phyloP scores from a whole-genome alignment of 2,888 invertebrate species.

The Euzophera pinguis region DNA sequence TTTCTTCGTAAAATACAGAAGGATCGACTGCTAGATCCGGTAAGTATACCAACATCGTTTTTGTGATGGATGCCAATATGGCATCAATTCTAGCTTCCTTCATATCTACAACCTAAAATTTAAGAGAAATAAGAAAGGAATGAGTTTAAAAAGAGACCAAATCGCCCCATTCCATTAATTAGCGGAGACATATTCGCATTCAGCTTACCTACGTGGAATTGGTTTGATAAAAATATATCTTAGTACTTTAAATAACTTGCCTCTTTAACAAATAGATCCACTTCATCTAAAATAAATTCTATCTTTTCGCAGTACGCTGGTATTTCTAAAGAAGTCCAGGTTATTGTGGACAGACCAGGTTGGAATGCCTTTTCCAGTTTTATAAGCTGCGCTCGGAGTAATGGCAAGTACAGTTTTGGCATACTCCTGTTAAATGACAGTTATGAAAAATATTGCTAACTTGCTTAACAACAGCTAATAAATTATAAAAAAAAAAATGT shows the following conservation, averaged over 20 bases:
- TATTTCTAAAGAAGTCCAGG: slow-evolving; percentile 90
- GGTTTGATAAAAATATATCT: background rate
- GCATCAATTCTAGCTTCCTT: slow-evolving; percentile 87
- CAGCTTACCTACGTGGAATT: background rate
- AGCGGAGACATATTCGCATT: no score
- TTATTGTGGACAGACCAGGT: slow-evolving; percentile 87
- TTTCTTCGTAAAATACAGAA: slow-evolving; percentile 80
- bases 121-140: no score
- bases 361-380: slow-evolving; percentile 85
- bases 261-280: slow-evolving; percentile 84
- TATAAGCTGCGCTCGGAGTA: slow-evolving; percentile 83
- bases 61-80: slow-evolving; percentile 82
- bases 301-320: slow-evolving; percentile 81
- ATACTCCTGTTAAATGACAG: slow-evolving; percentile 59
- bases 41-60: slow-evolving; percentile 81
- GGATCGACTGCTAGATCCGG: slow-evolving; percentile 82
- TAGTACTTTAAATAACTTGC: slow-evolving; percentile 33
- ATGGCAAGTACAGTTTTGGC: slow-evolving; percentile 84
- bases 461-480: no score
- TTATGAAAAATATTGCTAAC: no score
- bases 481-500: no score
- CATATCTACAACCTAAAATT: slow-evolving; percentile 82
- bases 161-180: no score
- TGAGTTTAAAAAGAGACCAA: no score
- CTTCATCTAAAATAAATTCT: slow-evolving; percentile 76